Evolutionary conservation across 2,888 invertebrate genomes (phyloP).

Genomic region (Cartodere bifasciata): DNA sequence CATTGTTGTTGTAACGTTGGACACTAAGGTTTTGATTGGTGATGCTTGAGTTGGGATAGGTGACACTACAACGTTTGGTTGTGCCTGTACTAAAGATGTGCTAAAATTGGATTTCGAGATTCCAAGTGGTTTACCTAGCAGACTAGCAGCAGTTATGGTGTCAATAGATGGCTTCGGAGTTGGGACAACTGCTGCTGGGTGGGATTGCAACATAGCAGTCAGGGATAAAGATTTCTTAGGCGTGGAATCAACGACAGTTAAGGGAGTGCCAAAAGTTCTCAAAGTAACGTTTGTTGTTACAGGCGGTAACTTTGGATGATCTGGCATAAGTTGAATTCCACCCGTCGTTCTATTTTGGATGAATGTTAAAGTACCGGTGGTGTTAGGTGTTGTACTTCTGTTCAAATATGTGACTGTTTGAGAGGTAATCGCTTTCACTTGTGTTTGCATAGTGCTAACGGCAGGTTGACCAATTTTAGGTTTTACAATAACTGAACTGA

Average conservation of each 20-base stretch:
- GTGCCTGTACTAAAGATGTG: constrained; percentile 30
- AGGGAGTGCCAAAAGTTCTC: constrained; percentile 12
- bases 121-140: constrained; percentile 30
- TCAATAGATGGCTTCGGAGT: constrained; percentile 32
- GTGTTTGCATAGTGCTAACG: too few relatives aligned
- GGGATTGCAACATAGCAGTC: constrained; percentile 37
- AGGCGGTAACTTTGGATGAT: constrained; percentile 26
- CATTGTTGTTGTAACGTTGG: too few relatives aligned
- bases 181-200: constrained; percentile 33
- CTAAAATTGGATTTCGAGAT: constrained; percentile 28
- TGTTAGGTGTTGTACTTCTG: constrained; percentile 6
- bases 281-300: constrained; percentile 19
- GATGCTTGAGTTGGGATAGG: constrained; percentile 16
- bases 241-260: constrained; percentile 4
- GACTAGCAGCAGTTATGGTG: constrained; percentile 33
- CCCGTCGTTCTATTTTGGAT: constrained; percentile 17
- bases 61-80: constrained; percentile 26
- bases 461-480: too few relatives aligned
- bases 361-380: constrained; percentile 17
- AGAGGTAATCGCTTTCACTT: constrained; percentile 6
- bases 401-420: background rate
- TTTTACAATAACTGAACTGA: constrained; percentile 24
- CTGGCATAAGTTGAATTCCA: constrained; percentile 24
- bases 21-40: background rate
- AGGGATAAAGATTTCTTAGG: constrained; percentile 29